Evolutionary conservation across 2,113 vertebrate species (phyloP).

Genomic region (Aix galericulata): DNA sequence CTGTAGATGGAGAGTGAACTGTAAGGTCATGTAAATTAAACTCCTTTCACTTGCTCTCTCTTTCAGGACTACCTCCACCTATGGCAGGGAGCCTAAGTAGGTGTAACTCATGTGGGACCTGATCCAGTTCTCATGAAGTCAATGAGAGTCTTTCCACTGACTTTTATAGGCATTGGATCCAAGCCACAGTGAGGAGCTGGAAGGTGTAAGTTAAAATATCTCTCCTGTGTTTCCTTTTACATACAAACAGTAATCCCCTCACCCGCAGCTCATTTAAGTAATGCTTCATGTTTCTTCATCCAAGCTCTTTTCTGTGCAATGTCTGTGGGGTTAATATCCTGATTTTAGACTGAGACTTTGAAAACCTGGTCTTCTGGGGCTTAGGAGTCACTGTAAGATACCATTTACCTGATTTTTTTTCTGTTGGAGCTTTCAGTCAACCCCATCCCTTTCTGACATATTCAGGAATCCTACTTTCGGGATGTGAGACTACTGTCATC

Average conservation of each 20-base stretch:
- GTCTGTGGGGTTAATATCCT: background rate
- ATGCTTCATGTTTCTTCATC: background rate
- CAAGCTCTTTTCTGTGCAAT: background rate
- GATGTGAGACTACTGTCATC: background rate
- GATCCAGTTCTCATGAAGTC: background rate
- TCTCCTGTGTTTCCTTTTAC: background rate
- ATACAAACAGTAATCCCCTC: background rate
- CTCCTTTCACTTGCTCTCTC: background rate
- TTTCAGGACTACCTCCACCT: background rate
- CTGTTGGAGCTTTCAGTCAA: background rate
- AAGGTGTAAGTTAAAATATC: background rate
- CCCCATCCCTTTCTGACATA: background rate
- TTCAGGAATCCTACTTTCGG: background rate
- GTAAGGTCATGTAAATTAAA: background rate
- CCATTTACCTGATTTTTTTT: background rate
- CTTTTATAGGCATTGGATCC: background rate
- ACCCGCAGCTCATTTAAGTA: background rate
- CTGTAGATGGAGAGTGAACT: background rate
- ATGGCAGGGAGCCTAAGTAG: background rate
- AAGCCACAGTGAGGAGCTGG: background rate
- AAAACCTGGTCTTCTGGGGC: background rate
- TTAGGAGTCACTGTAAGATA: background rate
- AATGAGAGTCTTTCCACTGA: background rate
- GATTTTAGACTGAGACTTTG: background rate
- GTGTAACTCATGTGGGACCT: background rate